Percentiles rank a stretch among this genome's conserved stretches.
phyloP scores from a whole-genome alignment of 1,140 invertebrate genomes.

The Thalassaphorura encarpata region DNA sequence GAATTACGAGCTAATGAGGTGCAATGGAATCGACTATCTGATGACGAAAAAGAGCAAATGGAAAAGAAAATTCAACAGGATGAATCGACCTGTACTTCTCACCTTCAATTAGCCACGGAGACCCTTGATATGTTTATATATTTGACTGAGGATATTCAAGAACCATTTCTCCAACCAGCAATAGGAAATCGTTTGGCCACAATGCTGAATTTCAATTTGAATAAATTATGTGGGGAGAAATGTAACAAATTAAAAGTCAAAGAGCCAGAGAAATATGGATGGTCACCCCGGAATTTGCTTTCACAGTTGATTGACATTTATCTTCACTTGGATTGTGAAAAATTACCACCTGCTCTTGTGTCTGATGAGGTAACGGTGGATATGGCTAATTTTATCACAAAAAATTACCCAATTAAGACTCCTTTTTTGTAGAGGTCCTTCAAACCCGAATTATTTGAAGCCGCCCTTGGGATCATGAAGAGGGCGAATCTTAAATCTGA shows the following conservation, averaged over 20 bases:
- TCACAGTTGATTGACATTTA: constrained; percentile 92
- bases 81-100: constrained; percentile 85
- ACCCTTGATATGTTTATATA: constrained; percentile 98
- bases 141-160: constrained; percentile 83
- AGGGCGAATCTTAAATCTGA: constrained; percentile 71
- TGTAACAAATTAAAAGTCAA: constrained; percentile 96
- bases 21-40: constrained; percentile 53
- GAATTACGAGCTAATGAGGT: constrained; percentile 59
- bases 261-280: constrained; percentile 78
- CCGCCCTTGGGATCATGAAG: constrained; percentile 68
- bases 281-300: constrained; percentile 83
- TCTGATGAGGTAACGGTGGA: constrained; percentile 66
- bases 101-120: constrained; percentile 85
- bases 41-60: constrained; percentile 64
- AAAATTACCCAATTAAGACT: neutral
- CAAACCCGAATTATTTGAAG: constrained; percentile 79
- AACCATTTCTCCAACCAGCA: constrained; percentile 85
- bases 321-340: constrained; percentile 84
- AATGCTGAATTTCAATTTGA: constrained; percentile 96
- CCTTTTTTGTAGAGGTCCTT: constrained; percentile 69
- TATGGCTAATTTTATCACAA: neutral
- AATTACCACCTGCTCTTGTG: constrained; percentile 77
- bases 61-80: constrained; percentile 72
- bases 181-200: constrained; percentile 90
- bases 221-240: constrained; percentile 93